Conservation (phyloP, 2,888 invertebrate species). For the Xylota sylvarum region DNA sequence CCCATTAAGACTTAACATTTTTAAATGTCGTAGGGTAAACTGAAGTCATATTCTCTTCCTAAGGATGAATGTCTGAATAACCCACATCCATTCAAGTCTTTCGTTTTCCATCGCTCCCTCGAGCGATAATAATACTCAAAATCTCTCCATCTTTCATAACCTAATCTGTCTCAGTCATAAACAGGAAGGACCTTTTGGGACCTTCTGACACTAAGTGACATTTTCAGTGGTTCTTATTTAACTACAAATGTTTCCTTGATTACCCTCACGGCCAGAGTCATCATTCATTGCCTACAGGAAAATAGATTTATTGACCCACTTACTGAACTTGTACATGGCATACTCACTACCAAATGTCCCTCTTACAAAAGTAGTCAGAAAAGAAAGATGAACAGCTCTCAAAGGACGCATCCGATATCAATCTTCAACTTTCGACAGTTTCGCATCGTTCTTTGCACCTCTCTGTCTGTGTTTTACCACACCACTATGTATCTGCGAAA, state of each 20-base stretch:
- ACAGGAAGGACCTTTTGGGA: constrained; percentile 24
- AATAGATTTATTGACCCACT: constrained; percentile 57
- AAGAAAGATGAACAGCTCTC: constrained; percentile 38
- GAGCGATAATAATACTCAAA: neutral
- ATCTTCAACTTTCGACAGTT: constrained; percentile 69
- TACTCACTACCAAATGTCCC: neutral
- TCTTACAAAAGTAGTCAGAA: neutral
- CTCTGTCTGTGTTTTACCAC: neutral
- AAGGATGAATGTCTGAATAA: too few species aligned
- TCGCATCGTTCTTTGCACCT: neutral
- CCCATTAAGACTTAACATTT: too few species aligned
- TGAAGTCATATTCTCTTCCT: too few species aligned
- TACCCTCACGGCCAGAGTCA: constrained; percentile 35
- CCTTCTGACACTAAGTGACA: constrained; percentile 52
- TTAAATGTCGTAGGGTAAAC: too few species aligned
- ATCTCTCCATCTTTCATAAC: neutral
- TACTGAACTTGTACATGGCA: constrained; percentile 16
- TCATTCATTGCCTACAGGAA: constrained; percentile 41
- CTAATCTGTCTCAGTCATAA: constrained; percentile 20
- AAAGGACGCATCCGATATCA: constrained; percentile 54
- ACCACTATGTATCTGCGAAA: constrained; percentile 15
- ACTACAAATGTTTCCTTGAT: constrained; percentile 57
- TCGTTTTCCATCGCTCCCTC: too few species aligned
- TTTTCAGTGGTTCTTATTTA: constrained; percentile 46
- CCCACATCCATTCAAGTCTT: too few species aligned